Conservation (phyloP, 2,797 vertebrate genomes). For the Poliocrania exsul region DNA sequence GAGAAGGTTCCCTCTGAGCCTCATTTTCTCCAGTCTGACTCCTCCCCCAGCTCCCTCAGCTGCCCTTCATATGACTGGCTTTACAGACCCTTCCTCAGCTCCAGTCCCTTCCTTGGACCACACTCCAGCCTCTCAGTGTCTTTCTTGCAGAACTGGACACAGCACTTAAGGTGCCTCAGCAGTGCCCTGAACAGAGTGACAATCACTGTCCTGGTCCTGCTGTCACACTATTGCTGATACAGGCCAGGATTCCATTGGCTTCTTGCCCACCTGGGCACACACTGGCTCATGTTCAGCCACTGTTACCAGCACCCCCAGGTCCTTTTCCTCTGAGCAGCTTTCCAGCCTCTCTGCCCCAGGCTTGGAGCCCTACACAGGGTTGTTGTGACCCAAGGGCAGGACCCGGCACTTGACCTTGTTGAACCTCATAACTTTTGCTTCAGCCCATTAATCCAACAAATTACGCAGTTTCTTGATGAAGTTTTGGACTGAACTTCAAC, state of each 20-base stretch:
- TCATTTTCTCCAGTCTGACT: neutral
- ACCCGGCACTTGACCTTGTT: fast-evolving
- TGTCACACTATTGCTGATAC: neutral
- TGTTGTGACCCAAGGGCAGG: neutral
- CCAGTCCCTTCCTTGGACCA: neutral
- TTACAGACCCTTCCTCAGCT: neutral
- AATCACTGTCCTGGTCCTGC: neutral
- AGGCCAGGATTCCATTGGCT: neutral
- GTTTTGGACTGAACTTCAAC: neutral
- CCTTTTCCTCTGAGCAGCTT: neutral
- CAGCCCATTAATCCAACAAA: neutral
- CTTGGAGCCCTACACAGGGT: neutral
- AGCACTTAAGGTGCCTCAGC: neutral
- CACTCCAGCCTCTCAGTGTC: fast-evolving
- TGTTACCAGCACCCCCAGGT: neutral
- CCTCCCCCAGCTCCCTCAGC: neutral
- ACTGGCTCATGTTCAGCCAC: neutral
- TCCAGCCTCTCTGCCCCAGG: neutral
- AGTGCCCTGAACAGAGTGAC: neutral
- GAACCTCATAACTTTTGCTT: neutral
- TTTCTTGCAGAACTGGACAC: neutral
- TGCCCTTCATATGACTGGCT: neutral
- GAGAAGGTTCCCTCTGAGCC: neutral
- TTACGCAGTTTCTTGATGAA: neutral
- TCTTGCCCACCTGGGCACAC: neutral